Percentiles rank a stretch among this genome's conserved stretches.
These are phyloP conservation scores for Carduelis carduelis DNA, from an alignment of 2,797 vertebrate genomes.

Conservation along the genomic window DNA sequence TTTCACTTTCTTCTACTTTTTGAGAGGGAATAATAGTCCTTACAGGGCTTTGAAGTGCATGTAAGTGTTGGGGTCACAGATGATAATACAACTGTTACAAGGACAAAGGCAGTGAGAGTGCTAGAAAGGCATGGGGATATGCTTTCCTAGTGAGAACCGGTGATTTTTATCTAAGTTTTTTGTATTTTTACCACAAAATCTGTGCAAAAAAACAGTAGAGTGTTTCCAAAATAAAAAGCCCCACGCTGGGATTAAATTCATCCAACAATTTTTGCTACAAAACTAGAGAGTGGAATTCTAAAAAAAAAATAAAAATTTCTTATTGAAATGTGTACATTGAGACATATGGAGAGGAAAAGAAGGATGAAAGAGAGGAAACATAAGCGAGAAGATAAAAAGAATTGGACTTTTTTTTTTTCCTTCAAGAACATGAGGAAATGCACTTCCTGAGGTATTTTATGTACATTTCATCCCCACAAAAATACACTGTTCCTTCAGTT, in stretches of 20 bases:
- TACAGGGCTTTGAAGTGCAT: neutral
- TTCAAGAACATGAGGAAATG: neutral
- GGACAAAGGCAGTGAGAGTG: neutral
- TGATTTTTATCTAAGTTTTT: neutral
- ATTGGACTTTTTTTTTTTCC: neutral
- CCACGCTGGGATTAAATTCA: neutral
- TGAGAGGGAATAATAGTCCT: neutral
- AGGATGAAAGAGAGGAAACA: neutral
- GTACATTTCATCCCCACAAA: rapidly evolving
- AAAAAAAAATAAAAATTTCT: neutral
- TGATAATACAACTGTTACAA: neutral
- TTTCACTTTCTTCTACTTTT: neutral
- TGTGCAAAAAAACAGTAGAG: neutral
- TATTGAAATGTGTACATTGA: neutral
- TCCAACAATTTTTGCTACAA: neutral
- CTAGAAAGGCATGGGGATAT: neutral
- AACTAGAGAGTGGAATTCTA: neutral
- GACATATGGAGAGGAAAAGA: neutral
- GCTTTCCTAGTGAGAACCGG: neutral
- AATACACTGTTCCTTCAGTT: neutral
- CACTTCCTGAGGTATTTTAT: neutral
- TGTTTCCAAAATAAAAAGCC: neutral
- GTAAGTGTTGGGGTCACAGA: rapidly evolving
- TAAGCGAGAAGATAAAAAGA: neutral
- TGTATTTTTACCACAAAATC: neutral